Percentiles rank a stretch among this genome's conserved stretches.
These are phyloP conservation scores for human DNA, from an alignment of 2,113 vertebrate genomes.

Conservation along the genomic window DNA sequence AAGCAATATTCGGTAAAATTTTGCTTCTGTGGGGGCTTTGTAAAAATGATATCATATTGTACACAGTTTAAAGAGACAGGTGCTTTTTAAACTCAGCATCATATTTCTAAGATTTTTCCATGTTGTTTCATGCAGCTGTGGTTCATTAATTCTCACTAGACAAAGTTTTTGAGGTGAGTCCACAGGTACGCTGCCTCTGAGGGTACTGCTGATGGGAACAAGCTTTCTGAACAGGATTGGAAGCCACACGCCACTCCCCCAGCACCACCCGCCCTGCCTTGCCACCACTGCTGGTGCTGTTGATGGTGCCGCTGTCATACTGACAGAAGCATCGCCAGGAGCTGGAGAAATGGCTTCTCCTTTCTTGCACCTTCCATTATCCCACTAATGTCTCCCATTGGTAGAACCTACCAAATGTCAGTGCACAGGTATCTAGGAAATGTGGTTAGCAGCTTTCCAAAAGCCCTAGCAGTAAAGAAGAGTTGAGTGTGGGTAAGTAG, in stretches of 20 bases:
- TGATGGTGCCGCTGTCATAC: background rate
- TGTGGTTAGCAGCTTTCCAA: background rate
- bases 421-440: background rate
- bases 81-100: background rate
- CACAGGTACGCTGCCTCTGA: background rate
- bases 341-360: background rate
- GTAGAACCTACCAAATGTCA: background rate
- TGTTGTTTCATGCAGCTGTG: background rate
- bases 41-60: background rate
- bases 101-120: background rate
- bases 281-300: background rate
- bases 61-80: background rate
- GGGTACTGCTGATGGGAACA: background rate
- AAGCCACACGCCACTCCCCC: background rate
- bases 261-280: background rate
- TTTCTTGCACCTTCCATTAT: background rate
- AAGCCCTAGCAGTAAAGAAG: background rate
- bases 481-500: background rate
- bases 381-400: too few relatives aligned
- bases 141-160: background rate
- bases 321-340: background rate
- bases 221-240: background rate
- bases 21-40: background rate
- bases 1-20: background rate
- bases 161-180: background rate